Evolutionary conservation across 2,113 vertebrate species (phyloP), one percentile per base, ranked within the genome.

Genomic region (Macquaria ambigua): DNA sequence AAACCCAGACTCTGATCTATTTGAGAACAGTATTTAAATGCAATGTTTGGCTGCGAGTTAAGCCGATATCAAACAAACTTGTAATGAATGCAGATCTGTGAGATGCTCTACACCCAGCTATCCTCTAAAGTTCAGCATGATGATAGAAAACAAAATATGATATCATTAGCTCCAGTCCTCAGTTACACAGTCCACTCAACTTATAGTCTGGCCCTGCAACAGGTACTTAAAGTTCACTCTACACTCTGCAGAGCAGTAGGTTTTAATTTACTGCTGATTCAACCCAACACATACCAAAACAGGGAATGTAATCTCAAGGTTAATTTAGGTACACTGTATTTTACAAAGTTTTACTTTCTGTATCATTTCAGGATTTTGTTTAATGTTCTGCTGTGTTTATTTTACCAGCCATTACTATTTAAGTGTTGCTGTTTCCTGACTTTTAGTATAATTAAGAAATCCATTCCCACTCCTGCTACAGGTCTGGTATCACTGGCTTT

Each of bases 41-140:
- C 81, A 83, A 76, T 85, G 86, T 92, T 89, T 89, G 85, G 77
- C 82, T 77, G 37, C 0, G 64, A 88, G 74, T 80, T 89, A 91
- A 93, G 83, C 90, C 74, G 46, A 53, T 89, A 84, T 91, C 86
- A 91, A 92, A 92, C 81, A 88, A 81, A 87, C 77, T 88, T 86
- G 70, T 86, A 86, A 89, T 92, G 82, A 90, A 88, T 88, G 66
- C 75, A 80, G 70, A 91, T 56, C 50, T 14, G 10, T 25, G 20
- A 74, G 77, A 84, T 72, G 56, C 62, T 81, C 78, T 77, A 76
- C 85, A 68, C 41, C 48, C 58, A 50, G 8, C 25, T 46, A 4
- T 77, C 46, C 37, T 52, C 21, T 39, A 3, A 48, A 76, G 59
- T 64, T 73, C 43, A 66, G 16, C 37, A 21, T 41, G 23, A 61